A percentile compares a stretch with the other conserved stretches of the same genome.
Conservation (phyloP, 2,797 vertebrate genomes). For the Nasua narica region DNA sequence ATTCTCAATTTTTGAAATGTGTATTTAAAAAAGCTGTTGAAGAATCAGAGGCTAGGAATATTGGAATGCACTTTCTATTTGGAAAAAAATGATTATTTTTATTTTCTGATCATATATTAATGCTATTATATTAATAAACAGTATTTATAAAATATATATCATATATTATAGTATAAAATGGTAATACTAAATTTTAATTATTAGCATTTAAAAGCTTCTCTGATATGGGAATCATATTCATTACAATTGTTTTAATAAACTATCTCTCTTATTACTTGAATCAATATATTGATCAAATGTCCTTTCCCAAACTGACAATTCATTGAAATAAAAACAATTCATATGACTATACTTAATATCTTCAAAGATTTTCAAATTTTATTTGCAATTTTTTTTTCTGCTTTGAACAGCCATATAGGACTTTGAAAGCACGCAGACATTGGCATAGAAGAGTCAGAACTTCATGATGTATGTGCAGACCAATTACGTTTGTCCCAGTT, state of each 20-base stretch:
- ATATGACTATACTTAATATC: neutral
- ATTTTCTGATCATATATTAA: neutral
- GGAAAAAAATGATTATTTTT: neutral
- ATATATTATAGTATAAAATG: neutral
- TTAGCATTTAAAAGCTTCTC: neutral
- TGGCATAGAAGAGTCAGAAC: neutral
- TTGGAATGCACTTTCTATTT: neutral
- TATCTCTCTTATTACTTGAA: neutral
- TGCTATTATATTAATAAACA: neutral
- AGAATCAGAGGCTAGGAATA: neutral
- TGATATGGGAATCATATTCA: neutral
- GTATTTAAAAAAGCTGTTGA: neutral
- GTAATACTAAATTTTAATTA: neutral
- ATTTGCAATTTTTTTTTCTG: neutral
- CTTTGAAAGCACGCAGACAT: neutral
- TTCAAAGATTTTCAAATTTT: neutral
- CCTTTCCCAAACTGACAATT: neutral
- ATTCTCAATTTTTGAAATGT: neutral
- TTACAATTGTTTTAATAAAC: neutral
- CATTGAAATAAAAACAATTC: neutral
- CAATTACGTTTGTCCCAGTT: neutral
- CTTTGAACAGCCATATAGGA: neutral
- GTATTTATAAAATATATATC: neutral
- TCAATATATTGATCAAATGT: neutral
- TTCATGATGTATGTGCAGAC: neutral